Conservation (phyloP, 2,113 vertebrate species). For the Microcebus ravelobensis region DNA sequence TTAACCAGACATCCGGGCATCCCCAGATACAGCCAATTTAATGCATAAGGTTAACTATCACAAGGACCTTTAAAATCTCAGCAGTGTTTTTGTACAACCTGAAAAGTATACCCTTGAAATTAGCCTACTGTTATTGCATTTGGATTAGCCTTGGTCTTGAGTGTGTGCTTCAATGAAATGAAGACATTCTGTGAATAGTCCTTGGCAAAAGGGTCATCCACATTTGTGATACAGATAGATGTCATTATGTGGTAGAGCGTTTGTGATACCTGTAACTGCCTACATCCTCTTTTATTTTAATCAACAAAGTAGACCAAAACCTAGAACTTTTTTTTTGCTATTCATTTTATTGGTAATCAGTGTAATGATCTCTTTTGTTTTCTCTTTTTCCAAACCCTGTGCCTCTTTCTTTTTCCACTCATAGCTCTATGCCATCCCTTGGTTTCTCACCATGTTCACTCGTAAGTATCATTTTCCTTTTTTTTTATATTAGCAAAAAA, state of each 20-base stretch:
- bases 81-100: background rate
- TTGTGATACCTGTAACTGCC: background rate
- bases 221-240: background rate
- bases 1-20: background rate
- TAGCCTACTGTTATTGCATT: background rate
- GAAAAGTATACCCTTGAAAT: background rate
- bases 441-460: slow-evolving; percentile 99
- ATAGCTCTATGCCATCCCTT: slow-evolving; percentile 98
- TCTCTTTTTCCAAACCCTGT: background rate
- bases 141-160: background rate
- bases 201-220: background rate
- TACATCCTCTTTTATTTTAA: background rate
- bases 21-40: background rate
- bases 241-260: background rate
- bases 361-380: slow-evolving; percentile 54
- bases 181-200: slow-evolving; percentile 4
- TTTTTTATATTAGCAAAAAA: background rate
- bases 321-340: background rate
- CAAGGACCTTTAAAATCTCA: background rate
- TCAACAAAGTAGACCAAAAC: background rate
- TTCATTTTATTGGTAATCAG: slow-evolving; percentile 3
- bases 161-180: background rate
- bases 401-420: background rate
- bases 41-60: background rate
- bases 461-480: slow-evolving; percentile 89